These are phyloP conservation scores for Microcebus jonahi DNA, from an alignment of 2,113 vertebrate genomes.

Conservation along the genomic window DNA sequence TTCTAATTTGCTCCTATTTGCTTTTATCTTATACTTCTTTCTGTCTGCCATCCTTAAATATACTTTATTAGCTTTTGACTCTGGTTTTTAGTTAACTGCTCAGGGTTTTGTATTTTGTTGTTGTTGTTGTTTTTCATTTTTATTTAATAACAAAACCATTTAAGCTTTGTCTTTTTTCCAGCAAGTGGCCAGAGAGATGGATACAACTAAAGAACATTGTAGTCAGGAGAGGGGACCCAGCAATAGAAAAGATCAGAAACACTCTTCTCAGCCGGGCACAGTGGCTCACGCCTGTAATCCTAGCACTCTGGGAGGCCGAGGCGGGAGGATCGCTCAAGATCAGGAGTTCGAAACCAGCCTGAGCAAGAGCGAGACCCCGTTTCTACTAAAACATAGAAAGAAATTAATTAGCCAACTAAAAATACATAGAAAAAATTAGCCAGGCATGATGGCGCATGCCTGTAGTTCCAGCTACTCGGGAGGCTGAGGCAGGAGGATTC, in stretches of 20 bases:
- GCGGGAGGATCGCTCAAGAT: too few species aligned
- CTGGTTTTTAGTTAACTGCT: neutral
- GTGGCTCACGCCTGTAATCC: too few species aligned
- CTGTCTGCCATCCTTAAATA: neutral
- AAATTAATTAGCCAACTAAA: too few species aligned
- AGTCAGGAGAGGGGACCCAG: neutral
- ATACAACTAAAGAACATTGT: neutral
- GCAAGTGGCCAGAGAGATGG: neutral
- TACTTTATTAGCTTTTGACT: neutral
- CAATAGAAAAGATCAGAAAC: neutral
- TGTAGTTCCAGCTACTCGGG: too few species aligned
- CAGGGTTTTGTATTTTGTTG: too few species aligned
- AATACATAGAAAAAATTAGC: too few species aligned
- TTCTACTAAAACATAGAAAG: too few species aligned
- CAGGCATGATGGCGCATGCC: too few species aligned
- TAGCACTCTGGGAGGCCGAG: too few species aligned
- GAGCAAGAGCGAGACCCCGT: too few species aligned
- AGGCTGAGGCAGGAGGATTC: too few species aligned
- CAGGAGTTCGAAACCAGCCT: too few species aligned
- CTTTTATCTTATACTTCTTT: conserved; percentile 39
- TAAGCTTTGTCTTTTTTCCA: conserved; percentile 45
- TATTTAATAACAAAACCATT: neutral
- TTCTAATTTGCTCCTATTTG: neutral
- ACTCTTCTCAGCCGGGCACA: neutral
- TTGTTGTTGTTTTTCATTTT: neutral